Percentiles rank a stretch among this genome's conserved stretches.
phyloP scores from a whole-genome alignment of 2,113 vertebrate genomes.

The Notothenia rossii region DNA sequence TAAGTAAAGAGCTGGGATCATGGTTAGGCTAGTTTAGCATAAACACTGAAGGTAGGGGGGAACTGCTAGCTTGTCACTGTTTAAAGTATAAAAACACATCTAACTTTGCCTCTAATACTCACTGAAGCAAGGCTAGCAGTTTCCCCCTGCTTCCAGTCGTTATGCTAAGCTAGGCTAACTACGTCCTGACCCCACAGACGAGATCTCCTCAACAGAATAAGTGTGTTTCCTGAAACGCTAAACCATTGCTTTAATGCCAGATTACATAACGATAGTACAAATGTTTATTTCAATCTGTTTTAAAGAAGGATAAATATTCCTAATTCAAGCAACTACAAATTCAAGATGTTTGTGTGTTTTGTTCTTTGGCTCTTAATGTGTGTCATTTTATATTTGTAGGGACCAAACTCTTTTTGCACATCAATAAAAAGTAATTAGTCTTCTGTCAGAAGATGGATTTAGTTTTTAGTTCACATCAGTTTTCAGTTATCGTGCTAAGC shows the following conservation, averaged over 20 bases:
- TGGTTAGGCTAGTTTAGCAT: slow-evolving; percentile 14
- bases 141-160: background rate
- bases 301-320: background rate
- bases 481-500: slow-evolving; percentile 7
- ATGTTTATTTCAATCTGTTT: too few species aligned
- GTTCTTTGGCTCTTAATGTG: background rate
- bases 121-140: background rate
- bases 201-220: background rate
- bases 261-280: background rate
- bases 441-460: background rate
- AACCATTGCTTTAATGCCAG: background rate
- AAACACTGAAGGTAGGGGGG: background rate
- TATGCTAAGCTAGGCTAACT: background rate
- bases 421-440: background rate
- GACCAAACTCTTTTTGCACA: background rate
- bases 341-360: background rate
- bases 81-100: background rate
- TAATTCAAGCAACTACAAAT: too few species aligned
- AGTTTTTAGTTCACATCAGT: too few species aligned
- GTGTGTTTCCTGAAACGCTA: too few species aligned
- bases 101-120: background rate
- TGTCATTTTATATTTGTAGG: background rate
- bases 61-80: background rate
- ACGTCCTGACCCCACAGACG: background rate
- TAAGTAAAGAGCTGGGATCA: background rate